A percentile compares a stretch with the other conserved stretches of the same genome.
Conservation (phyloP, 2,888 invertebrate genomes). For the Andrena hattorfiana region DNA sequence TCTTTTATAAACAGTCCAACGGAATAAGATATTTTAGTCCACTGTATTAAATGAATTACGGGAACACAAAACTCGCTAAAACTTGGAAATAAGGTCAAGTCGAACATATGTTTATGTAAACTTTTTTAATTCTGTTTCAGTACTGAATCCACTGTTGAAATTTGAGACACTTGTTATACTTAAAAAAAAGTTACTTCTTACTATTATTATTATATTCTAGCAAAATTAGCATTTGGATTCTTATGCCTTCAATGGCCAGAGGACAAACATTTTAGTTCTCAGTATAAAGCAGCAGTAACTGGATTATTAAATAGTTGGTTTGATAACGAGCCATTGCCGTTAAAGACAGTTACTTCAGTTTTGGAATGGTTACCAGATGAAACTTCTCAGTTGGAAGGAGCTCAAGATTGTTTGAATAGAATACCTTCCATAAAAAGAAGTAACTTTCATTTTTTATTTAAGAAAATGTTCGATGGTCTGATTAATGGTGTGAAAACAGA, state of each 20-base stretch:
- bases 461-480: constrained; percentile 88
- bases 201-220: constrained; percentile 63
- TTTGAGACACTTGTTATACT: background rate
- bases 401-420: constrained; percentile 87
- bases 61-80: too few species aligned
- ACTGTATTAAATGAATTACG: too few species aligned
- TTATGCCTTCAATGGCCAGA: constrained; percentile 79
- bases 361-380: constrained; percentile 87
- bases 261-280: constrained; percentile 71
- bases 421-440: constrained; percentile 88
- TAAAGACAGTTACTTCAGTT: constrained; percentile 87
- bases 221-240: constrained; percentile 80
- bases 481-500: constrained; percentile 87
- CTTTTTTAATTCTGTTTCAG: constrained; percentile 1
- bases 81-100: too few species aligned
- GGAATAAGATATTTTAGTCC: too few species aligned
- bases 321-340: constrained; percentile 79
- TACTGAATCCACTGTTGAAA: too few species aligned
- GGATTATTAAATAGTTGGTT: constrained; percentile 82
- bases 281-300: constrained; percentile 78
- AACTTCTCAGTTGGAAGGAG: constrained; percentile 86
- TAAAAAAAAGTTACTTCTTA: constrained; percentile 25
- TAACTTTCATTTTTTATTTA: constrained; percentile 90
- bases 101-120: background rate
- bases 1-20: too few species aligned